A percentile compares a stretch with the other conserved stretches of the same genome.
phyloP scores from a whole-genome alignment of 2,888 invertebrate genomes.

The Drosophila siamana region DNA sequence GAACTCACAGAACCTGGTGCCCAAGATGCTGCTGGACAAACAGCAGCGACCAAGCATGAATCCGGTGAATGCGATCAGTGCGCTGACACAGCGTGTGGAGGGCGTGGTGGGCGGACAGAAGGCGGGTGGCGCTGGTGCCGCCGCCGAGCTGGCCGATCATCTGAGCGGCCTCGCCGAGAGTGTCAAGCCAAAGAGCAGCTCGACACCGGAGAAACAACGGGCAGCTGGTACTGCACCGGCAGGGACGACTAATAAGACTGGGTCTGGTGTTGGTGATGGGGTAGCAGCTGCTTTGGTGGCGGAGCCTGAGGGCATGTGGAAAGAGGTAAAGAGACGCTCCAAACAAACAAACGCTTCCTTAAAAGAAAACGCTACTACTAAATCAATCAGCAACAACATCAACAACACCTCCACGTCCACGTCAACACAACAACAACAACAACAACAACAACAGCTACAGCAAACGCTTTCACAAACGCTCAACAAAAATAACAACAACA shows the following conservation, averaged over 20 bases:
- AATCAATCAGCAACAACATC: slow-evolving; percentile 74
- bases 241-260: not conserved
- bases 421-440: slow-evolving; percentile 65
- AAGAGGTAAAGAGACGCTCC: slow-evolving; percentile 88
- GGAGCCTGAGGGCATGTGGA: slow-evolving; percentile 84
- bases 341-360: slow-evolving; percentile 86
- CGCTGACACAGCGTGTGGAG: slow-evolving; percentile 82
- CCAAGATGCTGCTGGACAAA: slow-evolving; percentile 75
- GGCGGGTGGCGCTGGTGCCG: slow-evolving; percentile 60
- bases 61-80: slow-evolving; percentile 79
- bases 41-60: slow-evolving; percentile 58
- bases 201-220: slow-evolving; percentile 72
- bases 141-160: slow-evolving; percentile 82
- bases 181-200: slow-evolving; percentile 76
- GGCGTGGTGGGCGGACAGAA: slow-evolving; percentile 51
- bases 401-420: slow-evolving; percentile 49
- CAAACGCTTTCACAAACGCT: slow-evolving; percentile 81
- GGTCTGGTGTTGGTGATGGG: slow-evolving; percentile 37
- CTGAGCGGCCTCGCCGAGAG: slow-evolving; percentile 83
- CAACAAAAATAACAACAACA: slow-evolving; percentile 69
- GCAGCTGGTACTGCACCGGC: slow-evolving; percentile 34
- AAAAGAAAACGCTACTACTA: slow-evolving; percentile 84
- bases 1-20: slow-evolving; percentile 85
- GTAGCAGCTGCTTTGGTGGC: slow-evolving; percentile 71
- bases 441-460: slow-evolving; percentile 47